Conservation (phyloP, 1,140 invertebrate genomes). For the Gryon sp. region DNA sequence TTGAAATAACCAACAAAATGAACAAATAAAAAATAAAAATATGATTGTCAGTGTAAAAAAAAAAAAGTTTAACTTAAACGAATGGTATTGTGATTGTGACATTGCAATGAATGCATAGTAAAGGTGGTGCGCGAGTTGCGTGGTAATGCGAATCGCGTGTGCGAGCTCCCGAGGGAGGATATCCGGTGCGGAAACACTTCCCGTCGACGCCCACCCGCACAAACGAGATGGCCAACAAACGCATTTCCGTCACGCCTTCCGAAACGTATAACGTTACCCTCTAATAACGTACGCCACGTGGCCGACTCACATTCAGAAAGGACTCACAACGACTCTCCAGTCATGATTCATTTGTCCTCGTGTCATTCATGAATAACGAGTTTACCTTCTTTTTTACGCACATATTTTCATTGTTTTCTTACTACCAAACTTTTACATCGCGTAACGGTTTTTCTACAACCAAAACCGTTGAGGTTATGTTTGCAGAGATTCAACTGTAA, state of each 20-base stretch:
- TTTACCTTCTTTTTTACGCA: conserved; percentile 29
- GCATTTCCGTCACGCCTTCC: conserved; percentile 69
- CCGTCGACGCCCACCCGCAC: conserved; percentile 67
- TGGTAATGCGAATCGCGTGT: conserved; percentile 71
- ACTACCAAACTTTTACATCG: conserved; percentile 16
- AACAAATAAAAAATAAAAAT: no score
- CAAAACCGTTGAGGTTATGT: neutral
- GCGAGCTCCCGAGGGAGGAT: conserved; percentile 73
- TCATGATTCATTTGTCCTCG: conserved; percentile 51
- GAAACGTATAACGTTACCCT: conserved; percentile 64
- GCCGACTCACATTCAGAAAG: conserved; percentile 38
- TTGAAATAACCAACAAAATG: no score
- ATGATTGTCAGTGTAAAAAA: no score
- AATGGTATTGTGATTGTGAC: neutral
- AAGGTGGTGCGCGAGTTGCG: conserved; percentile 57
- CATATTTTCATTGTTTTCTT: conserved; percentile 23
- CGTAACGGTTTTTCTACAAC: conserved; percentile 11
- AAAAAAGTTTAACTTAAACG: neutral
- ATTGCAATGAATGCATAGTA: conserved; percentile 28
- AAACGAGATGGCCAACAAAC: conserved; percentile 65
- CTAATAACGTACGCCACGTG: conserved; percentile 63
- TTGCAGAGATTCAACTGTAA: neutral
- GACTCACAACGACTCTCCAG: conserved; percentile 1
- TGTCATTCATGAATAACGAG: conserved; percentile 51
- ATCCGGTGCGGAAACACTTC: conserved; percentile 77